Base-by-base conservation (phyloP, 2,797 vertebrate species). In the Sphenopsis melanotis region DNA sequence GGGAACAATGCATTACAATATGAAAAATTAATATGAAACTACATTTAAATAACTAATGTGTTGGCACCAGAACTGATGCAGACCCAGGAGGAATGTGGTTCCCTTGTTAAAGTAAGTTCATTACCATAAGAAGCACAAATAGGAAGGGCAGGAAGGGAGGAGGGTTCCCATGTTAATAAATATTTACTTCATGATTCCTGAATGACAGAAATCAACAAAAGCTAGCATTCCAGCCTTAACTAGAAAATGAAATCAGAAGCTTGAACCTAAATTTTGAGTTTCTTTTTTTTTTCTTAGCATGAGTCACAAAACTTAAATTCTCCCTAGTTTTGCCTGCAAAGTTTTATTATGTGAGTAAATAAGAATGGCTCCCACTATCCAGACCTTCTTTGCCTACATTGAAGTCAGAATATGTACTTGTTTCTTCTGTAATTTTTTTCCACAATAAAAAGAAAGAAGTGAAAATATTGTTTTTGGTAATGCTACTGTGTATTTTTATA, bases 1-100 rank as follows among this genome's bases (percentile, higher is more conserved):
- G 77, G 83, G 86, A 96, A 95, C 92, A 97, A 96, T 96, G 87
- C 57, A 91, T 85, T 88, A 63, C 84, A 93, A 90, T 95, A 96
- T 90, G 82, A 97, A 97, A 96, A 97, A 95, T 95, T 96, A 92
- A 95, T 96, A 91, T 70, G 84, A 89, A 94, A 80, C 53, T 91
- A 71, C 79, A 96, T 96, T 96, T 95, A 95, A 96, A 96, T 97
- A 96, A 93, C 94, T 95, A 95, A 95, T 95, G 86, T 56, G 87
- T 80, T 95, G 82, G 85, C 86, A 94, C 89, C 69, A 94, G 83
- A 87, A 95, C 61, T 90, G 88, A 90, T 91, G 60, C 1, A 2
- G 85, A 78, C 95, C 95, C 94, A 96, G 74, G 95, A 96, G 95
- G 52, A 94, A 96, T 94, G 56, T 90, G 68, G 70, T 90, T 94